Percentiles rank a stretch among this genome's conserved stretches.
These are phyloP conservation scores for Caenorhabditis briggsae DNA, from an alignment of 1,140 invertebrate genomes.

Conservation along the genomic window DNA sequence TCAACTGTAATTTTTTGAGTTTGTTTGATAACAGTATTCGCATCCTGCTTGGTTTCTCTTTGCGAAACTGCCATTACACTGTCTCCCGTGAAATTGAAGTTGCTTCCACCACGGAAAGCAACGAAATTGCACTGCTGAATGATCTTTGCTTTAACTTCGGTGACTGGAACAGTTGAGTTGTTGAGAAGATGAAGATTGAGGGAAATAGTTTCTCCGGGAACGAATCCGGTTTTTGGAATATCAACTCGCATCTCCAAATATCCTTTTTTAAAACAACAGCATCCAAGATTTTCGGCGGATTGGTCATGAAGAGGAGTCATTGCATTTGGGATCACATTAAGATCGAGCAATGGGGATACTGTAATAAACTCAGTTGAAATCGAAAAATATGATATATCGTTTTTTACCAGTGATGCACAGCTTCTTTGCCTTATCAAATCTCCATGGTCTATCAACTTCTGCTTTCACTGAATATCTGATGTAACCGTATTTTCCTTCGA, in stretches of 20 bases:
- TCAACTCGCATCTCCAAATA: conserved; percentile 19
- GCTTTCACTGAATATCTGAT: conserved; percentile 5
- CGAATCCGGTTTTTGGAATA: conserved; percentile 42
- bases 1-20: background rate
- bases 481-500: conserved; percentile 30
- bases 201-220: conserved; percentile 18
- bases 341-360: conserved; percentile 2
- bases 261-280: conserved; percentile 42
- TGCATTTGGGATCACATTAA: conserved; percentile 7
- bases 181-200: conserved; percentile 22
- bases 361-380: background rate
- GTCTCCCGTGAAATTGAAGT: background rate
- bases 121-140: conserved; percentile 31
- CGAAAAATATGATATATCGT: background rate
- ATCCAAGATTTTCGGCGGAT: background rate
- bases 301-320: conserved; percentile 7
- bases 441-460: conserved; percentile 51
- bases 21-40: background rate
- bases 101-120: background rate
- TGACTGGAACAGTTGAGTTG: conserved; percentile 24
- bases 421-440: conserved; percentile 33
- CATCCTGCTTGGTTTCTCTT: background rate
- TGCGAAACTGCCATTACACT: background rate
- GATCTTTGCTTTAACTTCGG: conserved; percentile 22
- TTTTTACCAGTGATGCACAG: background rate